These are phyloP conservation scores for Mohoua ochrocephala DNA, from an alignment of 2,113 vertebrate genomes.

Conservation along the genomic window DNA sequence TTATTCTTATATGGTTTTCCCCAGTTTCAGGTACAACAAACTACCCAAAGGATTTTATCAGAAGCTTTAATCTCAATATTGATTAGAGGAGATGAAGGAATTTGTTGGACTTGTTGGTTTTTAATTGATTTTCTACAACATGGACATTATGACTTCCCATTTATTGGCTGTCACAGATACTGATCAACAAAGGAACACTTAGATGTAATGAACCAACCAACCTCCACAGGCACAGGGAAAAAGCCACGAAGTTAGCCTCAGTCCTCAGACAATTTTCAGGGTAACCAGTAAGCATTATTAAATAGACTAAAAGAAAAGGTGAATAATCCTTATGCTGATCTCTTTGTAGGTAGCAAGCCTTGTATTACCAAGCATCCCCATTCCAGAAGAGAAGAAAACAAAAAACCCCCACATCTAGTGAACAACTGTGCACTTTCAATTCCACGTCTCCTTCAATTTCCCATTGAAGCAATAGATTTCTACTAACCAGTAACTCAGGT, in stretches of 20 bases:
- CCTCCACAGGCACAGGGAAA: background rate
- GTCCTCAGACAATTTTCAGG: background rate
- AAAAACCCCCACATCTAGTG: background rate
- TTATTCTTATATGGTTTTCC: background rate
- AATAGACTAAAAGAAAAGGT: background rate
- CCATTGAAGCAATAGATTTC: background rate
- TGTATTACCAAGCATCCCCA: background rate
- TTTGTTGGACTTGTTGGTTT: background rate
- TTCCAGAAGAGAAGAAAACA: background rate
- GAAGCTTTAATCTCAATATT: background rate
- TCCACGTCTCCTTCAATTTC: background rate
- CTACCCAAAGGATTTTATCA: background rate
- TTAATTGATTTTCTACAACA: constrained; percentile 8
- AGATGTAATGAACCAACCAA: background rate
- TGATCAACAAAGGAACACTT: background rate
- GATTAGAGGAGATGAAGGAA: background rate
- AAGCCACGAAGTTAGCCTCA: background rate
- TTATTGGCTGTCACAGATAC: background rate
- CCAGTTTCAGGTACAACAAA: background rate
- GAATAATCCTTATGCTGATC: background rate
- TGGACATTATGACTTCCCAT: background rate
- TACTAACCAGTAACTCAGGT: background rate
- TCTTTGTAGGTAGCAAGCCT: background rate
- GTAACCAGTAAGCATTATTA: background rate
- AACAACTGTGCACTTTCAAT: background rate